phyloP scores from a whole-genome alignment of 2,888 invertebrate species.

The Drosophila atripex region DNA sequence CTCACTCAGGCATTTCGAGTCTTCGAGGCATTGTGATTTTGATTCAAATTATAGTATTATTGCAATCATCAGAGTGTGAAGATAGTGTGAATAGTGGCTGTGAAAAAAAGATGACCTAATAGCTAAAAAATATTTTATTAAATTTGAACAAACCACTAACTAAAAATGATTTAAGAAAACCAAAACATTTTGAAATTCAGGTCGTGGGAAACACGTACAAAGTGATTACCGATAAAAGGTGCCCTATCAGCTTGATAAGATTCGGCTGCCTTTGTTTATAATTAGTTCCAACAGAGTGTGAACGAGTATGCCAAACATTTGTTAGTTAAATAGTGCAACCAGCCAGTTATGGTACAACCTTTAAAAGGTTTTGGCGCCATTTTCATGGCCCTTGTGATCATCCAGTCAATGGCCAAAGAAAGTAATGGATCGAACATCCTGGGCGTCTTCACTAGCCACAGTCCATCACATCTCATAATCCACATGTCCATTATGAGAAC shows the following conservation, averaged over 20 bases:
- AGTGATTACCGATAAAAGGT: neutral
- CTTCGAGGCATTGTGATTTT: neutral
- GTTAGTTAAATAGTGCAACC: neutral
- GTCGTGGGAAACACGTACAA: neutral
- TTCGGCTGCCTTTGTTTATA: neutral
- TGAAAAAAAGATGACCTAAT: neutral
- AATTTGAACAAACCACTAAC: neutral
- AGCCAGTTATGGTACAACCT: neutral
- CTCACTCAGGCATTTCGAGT: neutral
- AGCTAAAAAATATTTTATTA: neutral
- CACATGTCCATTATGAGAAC: slow-evolving; percentile 77
- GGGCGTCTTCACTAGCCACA: slow-evolving; percentile 79
- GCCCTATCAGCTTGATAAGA: neutral
- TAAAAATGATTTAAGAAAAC: neutral
- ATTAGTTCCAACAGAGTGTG: neutral
- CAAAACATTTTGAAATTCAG: neutral
- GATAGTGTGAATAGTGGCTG: neutral
- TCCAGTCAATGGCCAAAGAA: slow-evolving; percentile 3
- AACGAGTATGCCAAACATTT: neutral
- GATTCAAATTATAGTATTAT: neutral
- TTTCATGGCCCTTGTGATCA: slow-evolving; percentile 15
- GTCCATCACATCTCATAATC: slow-evolving; percentile 81
- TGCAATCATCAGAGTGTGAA: neutral
- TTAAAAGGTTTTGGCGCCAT: slow-evolving; percentile 11
- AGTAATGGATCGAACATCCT: slow-evolving; percentile 73